Percentiles rank a stretch among this genome's conserved stretches.
Evolutionary conservation across 2,888 invertebrate genomes (phyloP).

Genomic region (Keiferia lycopersicella): DNA sequence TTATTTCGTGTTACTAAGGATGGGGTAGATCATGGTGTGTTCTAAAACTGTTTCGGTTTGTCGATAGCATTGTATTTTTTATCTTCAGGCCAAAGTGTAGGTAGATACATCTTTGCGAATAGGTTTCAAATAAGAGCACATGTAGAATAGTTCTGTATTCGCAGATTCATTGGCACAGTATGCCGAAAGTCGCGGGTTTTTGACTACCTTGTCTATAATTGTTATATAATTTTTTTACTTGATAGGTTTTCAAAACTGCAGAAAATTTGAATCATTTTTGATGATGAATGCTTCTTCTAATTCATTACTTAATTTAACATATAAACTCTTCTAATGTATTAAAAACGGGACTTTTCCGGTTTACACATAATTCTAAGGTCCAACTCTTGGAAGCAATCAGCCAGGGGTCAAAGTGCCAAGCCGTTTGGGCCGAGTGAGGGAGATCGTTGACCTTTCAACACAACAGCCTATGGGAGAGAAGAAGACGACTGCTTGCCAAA

Average conservation of each 20-base stretch:
- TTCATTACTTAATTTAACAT: not conserved
- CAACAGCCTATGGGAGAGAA: not conserved
- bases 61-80: not conserved
- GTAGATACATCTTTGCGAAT: too few species aligned
- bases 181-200: too few species aligned
- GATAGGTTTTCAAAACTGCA: too few species aligned
- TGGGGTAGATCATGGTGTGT: conserved; percentile 11
- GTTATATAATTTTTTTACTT: too few species aligned
- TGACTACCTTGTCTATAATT: too few species aligned
- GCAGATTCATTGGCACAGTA: too few species aligned
- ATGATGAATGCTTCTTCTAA: not conserved
- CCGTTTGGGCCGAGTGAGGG: not conserved
- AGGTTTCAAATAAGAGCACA: too few species aligned
- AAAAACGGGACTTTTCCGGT: conserved; percentile 2
- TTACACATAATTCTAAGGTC: not conserved
- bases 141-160: too few species aligned
- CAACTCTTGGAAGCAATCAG: conserved; percentile 1
- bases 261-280: not conserved
- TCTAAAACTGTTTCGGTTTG: not conserved
- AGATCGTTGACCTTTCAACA: not conserved
- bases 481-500: conserved; percentile 4
- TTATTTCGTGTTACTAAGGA: conserved; percentile 21
- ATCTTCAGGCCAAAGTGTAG: too few species aligned
- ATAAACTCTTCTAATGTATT: not conserved
- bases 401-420: conserved; percentile 1